Evolutionary conservation across 2,113 vertebrate species (phyloP).

Genomic region (Prolemur simus): DNA sequence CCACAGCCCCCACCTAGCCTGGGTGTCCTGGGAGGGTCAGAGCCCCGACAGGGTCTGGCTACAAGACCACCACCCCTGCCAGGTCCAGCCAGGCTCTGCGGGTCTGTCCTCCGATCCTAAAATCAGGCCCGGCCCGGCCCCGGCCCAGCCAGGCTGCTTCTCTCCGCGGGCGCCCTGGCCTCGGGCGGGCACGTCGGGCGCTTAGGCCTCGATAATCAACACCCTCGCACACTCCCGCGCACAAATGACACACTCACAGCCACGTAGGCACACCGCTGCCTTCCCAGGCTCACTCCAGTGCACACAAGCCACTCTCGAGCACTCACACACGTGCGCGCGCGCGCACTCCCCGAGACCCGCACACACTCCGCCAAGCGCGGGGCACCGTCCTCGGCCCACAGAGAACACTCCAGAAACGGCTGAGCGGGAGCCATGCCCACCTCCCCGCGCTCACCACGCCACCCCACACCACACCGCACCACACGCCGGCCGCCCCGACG

Average conservation of each 20-base stretch:
- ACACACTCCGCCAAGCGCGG: neutral
- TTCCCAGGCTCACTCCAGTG: neutral
- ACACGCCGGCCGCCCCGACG: neutral
- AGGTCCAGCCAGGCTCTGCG: neutral
- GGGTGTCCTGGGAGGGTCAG: neutral
- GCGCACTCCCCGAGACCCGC: neutral
- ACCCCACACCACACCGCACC: neutral
- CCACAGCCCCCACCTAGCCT: neutral
- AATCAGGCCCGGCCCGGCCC: too few species aligned
- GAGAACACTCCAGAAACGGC: neutral
- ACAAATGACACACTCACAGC: neutral
- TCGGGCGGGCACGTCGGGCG: neutral
- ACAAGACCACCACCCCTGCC: neutral
- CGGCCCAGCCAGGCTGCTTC: neutral
- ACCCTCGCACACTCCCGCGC: neutral
- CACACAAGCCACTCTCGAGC: neutral
- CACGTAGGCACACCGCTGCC: neutral
- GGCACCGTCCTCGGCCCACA: neutral
- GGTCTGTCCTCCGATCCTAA: neutral
- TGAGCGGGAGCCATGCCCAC: neutral
- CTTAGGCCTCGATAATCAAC: neutral
- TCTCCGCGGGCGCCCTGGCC: neutral
- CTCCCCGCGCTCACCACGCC: neutral
- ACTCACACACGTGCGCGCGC: conserved; percentile 36
- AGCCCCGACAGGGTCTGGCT: neutral